Evolutionary conservation across 2,113 vertebrate species (phyloP), one percentile per base, ranked within the genome.

Genomic region (Corynorhinus townsendii): DNA sequence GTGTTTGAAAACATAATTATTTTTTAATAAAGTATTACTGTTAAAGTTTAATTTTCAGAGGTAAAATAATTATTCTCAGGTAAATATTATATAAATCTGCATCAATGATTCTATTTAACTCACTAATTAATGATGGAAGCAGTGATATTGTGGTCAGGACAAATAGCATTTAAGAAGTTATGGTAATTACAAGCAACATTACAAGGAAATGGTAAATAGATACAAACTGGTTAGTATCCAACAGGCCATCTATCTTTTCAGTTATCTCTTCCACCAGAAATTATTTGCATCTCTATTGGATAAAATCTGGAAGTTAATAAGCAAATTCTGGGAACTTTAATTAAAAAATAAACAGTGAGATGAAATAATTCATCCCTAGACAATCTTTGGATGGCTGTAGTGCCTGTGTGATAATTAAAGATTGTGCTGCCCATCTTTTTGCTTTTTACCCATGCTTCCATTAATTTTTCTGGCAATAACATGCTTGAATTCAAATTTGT

Each of bases 171-270:
- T 81, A 84, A 76, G 79, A 86, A 86, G 12, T 40, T 86, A 62
- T 16, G 2, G 0, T 93, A 86, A 72, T 94, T 82, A 49, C 79
- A 77, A 24, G 24, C 10, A 86, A 15, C 81, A 86, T 87, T 85
- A 77, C 76, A 90, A 94, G 77, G 28, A 52, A 82, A 33, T 73
- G 2, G 54, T 81, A 88, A 33, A 22, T 77, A 68, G 59, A 52
- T 85, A 54, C 12, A 40, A 69, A 92, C 2, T 71, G 22, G 71
- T 89, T 96, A 72, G 82, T 95, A 85, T 89, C 76, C 90, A 84
- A 87, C 15, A 91, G 17, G 26, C 47, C 38, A 81, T 80, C 73
- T 45, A 35, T 84, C 62, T 40, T 81, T 76, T 40, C 75, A 49
- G 8, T 84, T 66, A 71, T 66, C 5, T 93, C 6, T 88, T 90